Evolutionary conservation across 2,113 vertebrate species (phyloP).

Genomic region (Actinemys pallida): DNA sequence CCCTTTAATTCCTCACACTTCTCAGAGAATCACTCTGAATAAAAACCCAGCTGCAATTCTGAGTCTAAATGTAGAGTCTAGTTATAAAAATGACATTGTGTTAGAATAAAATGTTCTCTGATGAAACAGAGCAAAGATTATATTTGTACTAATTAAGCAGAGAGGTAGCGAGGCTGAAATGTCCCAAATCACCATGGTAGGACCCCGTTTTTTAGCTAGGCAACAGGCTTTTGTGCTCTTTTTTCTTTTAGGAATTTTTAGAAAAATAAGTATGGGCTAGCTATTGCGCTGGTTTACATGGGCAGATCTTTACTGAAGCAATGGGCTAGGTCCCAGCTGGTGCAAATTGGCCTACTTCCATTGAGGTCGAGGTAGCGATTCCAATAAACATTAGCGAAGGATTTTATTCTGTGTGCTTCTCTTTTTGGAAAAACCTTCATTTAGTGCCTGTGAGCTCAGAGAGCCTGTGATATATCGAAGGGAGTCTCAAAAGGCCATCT

Average conservation of each 20-base stretch:
- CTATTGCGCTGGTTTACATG: fast-evolving
- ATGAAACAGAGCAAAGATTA: conserved; percentile 17
- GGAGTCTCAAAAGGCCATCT: background rate
- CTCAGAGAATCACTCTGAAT: conserved; percentile 13
- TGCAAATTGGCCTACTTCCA: fast-evolving
- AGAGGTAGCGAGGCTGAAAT: background rate
- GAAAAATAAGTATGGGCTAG: fast-evolving
- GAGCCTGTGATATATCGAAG: background rate
- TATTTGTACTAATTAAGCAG: background rate
- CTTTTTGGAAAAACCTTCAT: background rate
- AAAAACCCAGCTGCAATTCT: background rate
- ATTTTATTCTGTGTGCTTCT: fast-evolving
- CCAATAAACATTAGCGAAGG: fast-evolving
- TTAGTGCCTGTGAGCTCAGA: background rate
- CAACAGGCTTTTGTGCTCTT: background rate
- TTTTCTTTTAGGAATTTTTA: background rate
- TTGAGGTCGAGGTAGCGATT: fast-evolving
- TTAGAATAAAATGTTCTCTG: conserved; percentile 20
- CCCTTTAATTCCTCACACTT: conserved; percentile 43
- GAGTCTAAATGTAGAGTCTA: conserved; percentile 3
- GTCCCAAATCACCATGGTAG: background rate
- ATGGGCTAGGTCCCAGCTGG: background rate
- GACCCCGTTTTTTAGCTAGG: background rate
- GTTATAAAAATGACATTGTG: conserved; percentile 13
- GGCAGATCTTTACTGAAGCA: background rate